Evolutionary conservation across 2,113 vertebrate species (phyloP).

Genomic region (Puffinus mauretanicus): DNA sequence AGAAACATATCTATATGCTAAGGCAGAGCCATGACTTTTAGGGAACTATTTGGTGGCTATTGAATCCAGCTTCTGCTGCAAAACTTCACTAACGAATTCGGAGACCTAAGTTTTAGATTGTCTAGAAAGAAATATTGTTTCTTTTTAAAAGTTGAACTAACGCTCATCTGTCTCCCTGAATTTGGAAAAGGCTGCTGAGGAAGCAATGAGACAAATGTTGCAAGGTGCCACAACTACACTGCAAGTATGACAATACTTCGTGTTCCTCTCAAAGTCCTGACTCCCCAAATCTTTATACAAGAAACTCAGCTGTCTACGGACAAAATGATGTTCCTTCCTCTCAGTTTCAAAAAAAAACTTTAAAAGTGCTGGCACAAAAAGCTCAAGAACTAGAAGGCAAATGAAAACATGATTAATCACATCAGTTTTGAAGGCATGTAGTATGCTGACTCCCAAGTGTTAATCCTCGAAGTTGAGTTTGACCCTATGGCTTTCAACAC

Average conservation of each 20-base stretch:
- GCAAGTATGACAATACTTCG: background rate
- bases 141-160: background rate
- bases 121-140: background rate
- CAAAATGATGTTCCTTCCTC: background rate
- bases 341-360: background rate
- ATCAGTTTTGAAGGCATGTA: background rate
- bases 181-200: background rate
- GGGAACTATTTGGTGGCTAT: background rate
- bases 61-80: background rate
- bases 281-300: background rate
- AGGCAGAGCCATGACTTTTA: background rate
- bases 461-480: background rate
- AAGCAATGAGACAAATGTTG: background rate
- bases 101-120: background rate
- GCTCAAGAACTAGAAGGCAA: background rate
- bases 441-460: background rate
- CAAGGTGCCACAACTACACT: background rate
- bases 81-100: background rate
- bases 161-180: background rate
- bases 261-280: background rate
- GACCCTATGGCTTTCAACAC: background rate
- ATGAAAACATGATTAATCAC: background rate
- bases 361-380: background rate
- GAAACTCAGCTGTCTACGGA: background rate
- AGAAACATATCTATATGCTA: background rate